Conservation (phyloP, 2,888 invertebrate species). For the Heliconius sara region DNA sequence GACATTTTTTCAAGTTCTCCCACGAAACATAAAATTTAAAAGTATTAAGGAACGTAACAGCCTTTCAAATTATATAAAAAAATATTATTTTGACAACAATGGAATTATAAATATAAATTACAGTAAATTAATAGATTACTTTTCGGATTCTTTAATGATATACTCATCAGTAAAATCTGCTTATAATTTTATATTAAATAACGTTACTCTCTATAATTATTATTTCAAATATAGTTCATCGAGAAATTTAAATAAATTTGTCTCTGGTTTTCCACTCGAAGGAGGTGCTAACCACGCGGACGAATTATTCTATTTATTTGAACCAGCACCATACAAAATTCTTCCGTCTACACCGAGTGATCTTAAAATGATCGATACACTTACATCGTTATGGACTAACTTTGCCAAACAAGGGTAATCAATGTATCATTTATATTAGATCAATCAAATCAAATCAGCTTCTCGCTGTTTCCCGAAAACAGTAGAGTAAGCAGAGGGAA, state of each 20-base stretch:
- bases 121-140: conserved; percentile 53
- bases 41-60: background rate
- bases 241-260: conserved; percentile 55
- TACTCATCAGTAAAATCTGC: conserved; percentile 50
- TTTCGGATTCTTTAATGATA: conserved; percentile 55
- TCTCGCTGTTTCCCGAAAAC: too few species aligned
- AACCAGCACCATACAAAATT: background rate
- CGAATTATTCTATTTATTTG: conserved; percentile 13
- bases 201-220: conserved; percentile 53
- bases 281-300: background rate
- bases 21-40: conserved; percentile 7
- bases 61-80: conserved; percentile 49
- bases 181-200: conserved; percentile 45
- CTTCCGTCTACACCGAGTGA: background rate
- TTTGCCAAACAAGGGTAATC: conserved; percentile 50
- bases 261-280: conserved; percentile 44
- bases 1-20: background rate
- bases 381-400: conserved; percentile 56
- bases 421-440: background rate
- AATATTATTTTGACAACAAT: conserved; percentile 54
- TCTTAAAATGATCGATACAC: conserved; percentile 48
- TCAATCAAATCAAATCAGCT: background rate
- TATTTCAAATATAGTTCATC: conserved; percentile 56
- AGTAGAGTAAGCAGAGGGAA: too few species aligned
- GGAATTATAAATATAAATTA: conserved; percentile 38